Evolutionary conservation across 2,113 vertebrate genomes (phyloP).

Genomic region (Silurus asotus): DNA sequence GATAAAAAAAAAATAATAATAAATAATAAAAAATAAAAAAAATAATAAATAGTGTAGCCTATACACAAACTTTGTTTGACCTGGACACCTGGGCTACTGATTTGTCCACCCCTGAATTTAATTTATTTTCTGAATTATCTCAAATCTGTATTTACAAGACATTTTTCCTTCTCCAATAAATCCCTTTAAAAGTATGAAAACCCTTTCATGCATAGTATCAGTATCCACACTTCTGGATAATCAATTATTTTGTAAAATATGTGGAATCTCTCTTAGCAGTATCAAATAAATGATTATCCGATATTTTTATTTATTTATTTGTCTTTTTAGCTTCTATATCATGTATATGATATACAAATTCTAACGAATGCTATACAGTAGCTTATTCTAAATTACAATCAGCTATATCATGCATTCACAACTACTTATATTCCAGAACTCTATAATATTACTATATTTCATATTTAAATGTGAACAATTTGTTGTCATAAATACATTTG

Average conservation of each 20-base stretch:
- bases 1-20: not conserved
- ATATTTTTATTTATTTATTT: not conserved
- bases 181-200: not conserved
- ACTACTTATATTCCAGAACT: not conserved
- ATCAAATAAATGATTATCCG: not conserved
- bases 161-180: slow-evolving; percentile 28
- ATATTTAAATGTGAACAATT: not conserved
- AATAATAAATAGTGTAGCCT: not conserved
- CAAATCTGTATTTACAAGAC: slow-evolving; percentile 33
- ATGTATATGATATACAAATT: not conserved
- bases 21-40: too few species aligned
- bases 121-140: slow-evolving; percentile 17
- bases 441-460: not conserved
- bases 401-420: not conserved
- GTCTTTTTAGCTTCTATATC: too few species aligned
- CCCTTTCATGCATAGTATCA: not conserved
- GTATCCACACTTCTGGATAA: not conserved
- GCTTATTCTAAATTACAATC: too few species aligned
- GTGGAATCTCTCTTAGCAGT: not conserved
- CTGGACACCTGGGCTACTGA: not conserved
- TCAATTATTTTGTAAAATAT: not conserved
- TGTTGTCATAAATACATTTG: not conserved
- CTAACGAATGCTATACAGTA: not conserved
- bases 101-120: slow-evolving; percentile 32
- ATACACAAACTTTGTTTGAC: not conserved